These are phyloP conservation scores for Oeneis ivallda DNA, from an alignment of 2,888 invertebrate species.

Conservation along the genomic window DNA sequence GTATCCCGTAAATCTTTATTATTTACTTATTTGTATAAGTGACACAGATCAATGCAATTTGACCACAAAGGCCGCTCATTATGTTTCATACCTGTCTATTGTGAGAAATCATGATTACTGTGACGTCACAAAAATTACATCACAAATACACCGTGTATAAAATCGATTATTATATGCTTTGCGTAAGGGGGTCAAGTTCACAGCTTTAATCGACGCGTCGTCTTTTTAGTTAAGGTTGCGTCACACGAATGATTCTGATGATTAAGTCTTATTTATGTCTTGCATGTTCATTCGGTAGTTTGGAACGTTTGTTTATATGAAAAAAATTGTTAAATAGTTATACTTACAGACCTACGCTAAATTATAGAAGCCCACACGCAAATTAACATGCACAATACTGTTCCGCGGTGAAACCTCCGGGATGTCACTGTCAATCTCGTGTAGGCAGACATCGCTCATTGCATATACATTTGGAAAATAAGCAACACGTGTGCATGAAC, in stretches of 20 bases:
- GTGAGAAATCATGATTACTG: conserved; percentile 1
- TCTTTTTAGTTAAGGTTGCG: conserved; percentile 14
- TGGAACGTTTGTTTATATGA: too few species aligned
- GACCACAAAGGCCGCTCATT: neutral
- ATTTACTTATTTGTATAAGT: too few species aligned
- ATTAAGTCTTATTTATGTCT: neutral
- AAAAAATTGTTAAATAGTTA: too few species aligned
- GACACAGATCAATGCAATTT: neutral
- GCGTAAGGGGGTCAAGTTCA: conserved; percentile 72
- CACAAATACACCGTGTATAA: conserved; percentile 51
- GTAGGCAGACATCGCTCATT: neutral
- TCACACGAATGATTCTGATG: conserved; percentile 16
- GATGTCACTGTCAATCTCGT: neutral
- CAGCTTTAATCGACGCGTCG: conserved; percentile 39
- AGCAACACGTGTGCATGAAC: neutral
- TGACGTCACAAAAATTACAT: conserved; percentile 54
- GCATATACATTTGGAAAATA: neutral
- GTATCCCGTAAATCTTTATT: too few species aligned
- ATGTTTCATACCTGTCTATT: neutral
- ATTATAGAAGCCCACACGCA: too few species aligned
- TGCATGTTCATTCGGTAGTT: too few species aligned
- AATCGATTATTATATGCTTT: conserved; percentile 64
- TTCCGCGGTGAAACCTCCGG: neutral
- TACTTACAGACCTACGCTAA: too few species aligned
- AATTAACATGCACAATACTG: neutral